Percentiles rank a stretch among this genome's conserved stretches.
Evolutionary conservation across 2,113 vertebrate species (phyloP).

Genomic region (Amphiprion ocellaris): DNA sequence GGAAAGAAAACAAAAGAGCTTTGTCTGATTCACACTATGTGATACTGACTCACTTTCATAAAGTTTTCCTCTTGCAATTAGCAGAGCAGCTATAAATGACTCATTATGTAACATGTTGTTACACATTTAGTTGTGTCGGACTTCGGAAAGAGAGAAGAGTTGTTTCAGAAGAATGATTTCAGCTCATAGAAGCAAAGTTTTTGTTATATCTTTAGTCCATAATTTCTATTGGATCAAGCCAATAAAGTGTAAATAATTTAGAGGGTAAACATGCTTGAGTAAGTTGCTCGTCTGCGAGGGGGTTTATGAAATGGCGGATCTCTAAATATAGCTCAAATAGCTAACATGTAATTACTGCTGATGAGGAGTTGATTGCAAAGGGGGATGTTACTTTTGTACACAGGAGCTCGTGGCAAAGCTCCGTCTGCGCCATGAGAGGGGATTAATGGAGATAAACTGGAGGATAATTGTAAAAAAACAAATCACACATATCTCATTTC

Average conservation of each 20-base stretch:
- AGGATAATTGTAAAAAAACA: constrained; percentile 76
- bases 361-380: constrained; percentile 83
- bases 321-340: constrained; percentile 79
- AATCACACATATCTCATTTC: constrained; percentile 73
- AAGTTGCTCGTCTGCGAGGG: constrained; percentile 59
- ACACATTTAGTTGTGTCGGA: not conserved
- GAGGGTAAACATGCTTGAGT: constrained; percentile 68
- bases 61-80: not conserved
- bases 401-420: constrained; percentile 38
- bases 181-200: constrained; percentile 35
- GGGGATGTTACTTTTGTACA: constrained; percentile 69
- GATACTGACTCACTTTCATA: constrained; percentile 5
- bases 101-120: not conserved
- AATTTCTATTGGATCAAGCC: constrained; percentile 52
- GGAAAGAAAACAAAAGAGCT: constrained; percentile 2
- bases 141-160: not conserved
- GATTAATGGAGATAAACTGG: constrained; percentile 76
- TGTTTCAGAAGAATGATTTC: constrained; percentile 12
- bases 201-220: constrained; percentile 12
- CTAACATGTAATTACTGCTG: constrained; percentile 82
- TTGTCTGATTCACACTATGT: not conserved
- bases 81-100: constrained; percentile 9
- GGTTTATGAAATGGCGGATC: constrained; percentile 71
- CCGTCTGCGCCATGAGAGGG: constrained; percentile 65
- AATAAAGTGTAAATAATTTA: constrained; percentile 72